Conservation (phyloP, 1,140 invertebrate genomes). For the Drosophila nannoptera region DNA sequence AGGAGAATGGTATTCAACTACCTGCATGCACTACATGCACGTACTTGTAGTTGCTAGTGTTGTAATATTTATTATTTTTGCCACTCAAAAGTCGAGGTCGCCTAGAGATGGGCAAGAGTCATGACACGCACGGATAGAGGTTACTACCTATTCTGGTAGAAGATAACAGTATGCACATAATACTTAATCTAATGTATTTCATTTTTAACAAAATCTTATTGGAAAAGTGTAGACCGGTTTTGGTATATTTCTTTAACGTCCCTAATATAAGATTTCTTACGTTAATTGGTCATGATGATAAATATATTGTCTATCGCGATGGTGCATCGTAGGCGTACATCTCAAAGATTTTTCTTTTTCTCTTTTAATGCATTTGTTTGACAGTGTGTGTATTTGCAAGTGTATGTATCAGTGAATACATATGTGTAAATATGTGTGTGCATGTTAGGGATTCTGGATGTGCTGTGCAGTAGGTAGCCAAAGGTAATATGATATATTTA, state of each 20-base stretch:
- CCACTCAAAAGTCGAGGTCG: not conserved
- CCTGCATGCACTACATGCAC: conserved; percentile 48
- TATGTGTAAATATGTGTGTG: not conserved
- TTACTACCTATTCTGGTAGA: too few relatives aligned
- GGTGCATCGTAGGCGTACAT: not conserved
- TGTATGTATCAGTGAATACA: not conserved
- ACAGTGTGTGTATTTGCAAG: conserved; percentile 4
- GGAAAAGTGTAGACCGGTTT: too few relatives aligned
- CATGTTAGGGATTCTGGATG: conserved; percentile 13
- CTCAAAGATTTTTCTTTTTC: conserved; percentile 10
- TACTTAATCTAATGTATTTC: too few relatives aligned
- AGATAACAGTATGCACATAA: too few relatives aligned
- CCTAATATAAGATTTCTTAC: too few relatives aligned
- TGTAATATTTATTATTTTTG: not conserved
- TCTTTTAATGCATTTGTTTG: conserved; percentile 32
- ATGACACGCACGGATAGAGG: not conserved
- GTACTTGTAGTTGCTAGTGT: conserved; percentile 33
- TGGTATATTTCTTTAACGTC: too few relatives aligned
- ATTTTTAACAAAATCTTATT: too few relatives aligned
- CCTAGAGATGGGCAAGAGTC: not conserved
- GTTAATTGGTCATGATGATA: too few relatives aligned
- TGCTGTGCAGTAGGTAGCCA: conserved; percentile 55
- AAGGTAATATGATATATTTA: conserved; percentile 72
- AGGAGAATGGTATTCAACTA: conserved; percentile 51
- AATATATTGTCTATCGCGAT: not conserved